Evolutionary conservation across 2,888 invertebrate species (phyloP), one percentile per base, ranked within the genome.

Genomic region (Euphydryas editha): DNA sequence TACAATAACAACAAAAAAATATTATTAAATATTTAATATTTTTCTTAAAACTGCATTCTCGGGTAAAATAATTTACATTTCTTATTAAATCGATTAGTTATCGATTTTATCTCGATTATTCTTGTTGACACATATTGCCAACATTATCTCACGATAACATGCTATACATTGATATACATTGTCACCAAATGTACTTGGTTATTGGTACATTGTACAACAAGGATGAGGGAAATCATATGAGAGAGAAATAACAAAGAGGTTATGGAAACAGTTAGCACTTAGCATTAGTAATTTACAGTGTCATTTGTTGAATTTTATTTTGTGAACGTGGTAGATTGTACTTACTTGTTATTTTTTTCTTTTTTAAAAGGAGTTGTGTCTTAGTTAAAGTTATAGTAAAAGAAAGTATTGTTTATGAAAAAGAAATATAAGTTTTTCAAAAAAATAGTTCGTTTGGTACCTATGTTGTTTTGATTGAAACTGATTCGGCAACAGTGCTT

Each of bases 401-500:
- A n/a, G 3, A 20, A 39, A 15, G 51, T 63, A n/a, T 36, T 36
- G 17, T 46, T 37, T 20, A 24, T n/a, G n/a, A 39, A 17, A 57
- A 11, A 37, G 18, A 49, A 42, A 37, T 20, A 49, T 44, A 20
- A 51, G 51, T 55, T 55, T 24, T 2, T 46, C 24, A 46, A 47
- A 42, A 63, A 63, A 67, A 66, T 58, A 61, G 39, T 54, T 54
- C 37, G 56, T 21, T 72, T 68, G 72, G 68, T 63, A n/a, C n/a
- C n/a, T n/a, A n/a, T 30, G 30, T 30, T 30, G 59, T 66, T 49
- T 39, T 67, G 67, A 73, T 44, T 44, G 42, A 44, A 44, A 44
- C n/a, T 71, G 68, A 65, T 63, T 69, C 54, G 39, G 56, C 51
- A 65, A 71, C 58, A 56, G 55, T 37, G 47, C 57, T 72, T 74